Conservation (phyloP, 2,888 invertebrate genomes). For the Caradrina kadenii region DNA sequence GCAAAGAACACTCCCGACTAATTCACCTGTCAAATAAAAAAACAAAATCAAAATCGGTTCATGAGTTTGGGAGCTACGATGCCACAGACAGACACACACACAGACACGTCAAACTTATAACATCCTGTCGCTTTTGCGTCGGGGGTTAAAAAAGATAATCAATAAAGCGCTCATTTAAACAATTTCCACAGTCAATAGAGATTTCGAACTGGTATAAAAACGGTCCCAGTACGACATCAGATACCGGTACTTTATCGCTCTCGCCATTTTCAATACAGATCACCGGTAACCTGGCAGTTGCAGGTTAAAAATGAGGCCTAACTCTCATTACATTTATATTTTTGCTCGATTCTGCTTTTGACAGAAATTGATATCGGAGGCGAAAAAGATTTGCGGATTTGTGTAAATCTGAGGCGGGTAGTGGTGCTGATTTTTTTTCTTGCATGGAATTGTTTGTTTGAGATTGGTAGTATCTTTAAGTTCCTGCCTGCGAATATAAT, state of each 20-base stretch:
- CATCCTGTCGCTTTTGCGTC: no score
- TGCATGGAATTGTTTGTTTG: background rate
- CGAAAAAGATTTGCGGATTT: conserved; percentile 15
- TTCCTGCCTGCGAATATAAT: no score
- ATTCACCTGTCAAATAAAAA: no score
- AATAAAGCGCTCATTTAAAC: conserved; percentile 13
- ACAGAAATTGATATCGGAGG: conserved; percentile 53
- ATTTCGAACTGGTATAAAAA: conserved; percentile 30
- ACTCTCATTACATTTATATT: conserved; percentile 58
- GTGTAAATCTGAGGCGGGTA: conserved; percentile 12
- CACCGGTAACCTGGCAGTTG: conserved; percentile 48
- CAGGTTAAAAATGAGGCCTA: conserved; percentile 55
- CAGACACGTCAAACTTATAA: no score
- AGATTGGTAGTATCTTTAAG: background rate
- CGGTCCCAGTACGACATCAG: conserved; percentile 28
- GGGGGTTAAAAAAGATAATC: conserved; percentile 12
- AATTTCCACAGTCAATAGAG: conserved; percentile 39
- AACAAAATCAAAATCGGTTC: no score
- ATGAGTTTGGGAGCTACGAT: no score
- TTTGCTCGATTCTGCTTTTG: conserved; percentile 45
- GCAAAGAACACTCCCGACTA: no score
- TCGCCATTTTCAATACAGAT: conserved; percentile 52
- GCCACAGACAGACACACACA: no score
- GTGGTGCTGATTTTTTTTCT: conserved; percentile 4
- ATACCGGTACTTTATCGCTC: conserved; percentile 42